These are phyloP conservation scores for Ophion ellenae DNA, from an alignment of 2,888 invertebrate species.

Conservation along the genomic window DNA sequence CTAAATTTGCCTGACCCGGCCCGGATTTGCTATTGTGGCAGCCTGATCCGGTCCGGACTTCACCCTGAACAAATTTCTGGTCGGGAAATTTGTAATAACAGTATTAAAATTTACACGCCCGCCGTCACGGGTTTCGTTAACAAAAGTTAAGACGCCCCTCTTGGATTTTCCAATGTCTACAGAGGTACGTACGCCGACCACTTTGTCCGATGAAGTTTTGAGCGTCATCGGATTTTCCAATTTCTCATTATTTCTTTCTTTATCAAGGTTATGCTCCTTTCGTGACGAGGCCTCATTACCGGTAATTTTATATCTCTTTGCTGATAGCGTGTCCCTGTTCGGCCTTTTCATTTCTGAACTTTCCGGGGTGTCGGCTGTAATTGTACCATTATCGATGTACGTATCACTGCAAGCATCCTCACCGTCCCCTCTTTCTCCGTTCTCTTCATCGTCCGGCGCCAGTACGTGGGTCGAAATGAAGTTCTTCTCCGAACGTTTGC, in stretches of 20 bases:
- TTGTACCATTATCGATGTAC: slow-evolving; percentile 11
- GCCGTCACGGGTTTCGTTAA: slow-evolving; percentile 10
- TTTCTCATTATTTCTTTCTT: slow-evolving; percentile 29
- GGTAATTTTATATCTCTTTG: slow-evolving; percentile 8
- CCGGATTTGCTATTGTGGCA: no score
- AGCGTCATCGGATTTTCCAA: slow-evolving; percentile 4
- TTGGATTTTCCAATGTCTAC: slow-evolving; percentile 23
- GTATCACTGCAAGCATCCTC: slow-evolving; percentile 12
- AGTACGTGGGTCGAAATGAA: slow-evolving; percentile 12
- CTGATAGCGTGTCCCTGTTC: slow-evolving; percentile 13
- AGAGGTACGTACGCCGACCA: slow-evolving; percentile 31
- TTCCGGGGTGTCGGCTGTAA: slow-evolving; percentile 11
- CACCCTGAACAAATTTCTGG: no score
- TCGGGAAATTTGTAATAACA: no score
- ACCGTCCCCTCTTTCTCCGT: background rate
- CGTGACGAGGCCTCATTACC: slow-evolving; percentile 16
- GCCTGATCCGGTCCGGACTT: no score
- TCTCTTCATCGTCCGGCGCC: slow-evolving; percentile 13
- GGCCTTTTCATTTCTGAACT: slow-evolving; percentile 2
- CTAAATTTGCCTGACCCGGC: no score
- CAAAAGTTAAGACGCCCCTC: slow-evolving; percentile 9
- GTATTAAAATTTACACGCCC: no score
- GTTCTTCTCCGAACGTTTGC: slow-evolving; percentile 5
- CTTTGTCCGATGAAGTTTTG: slow-evolving; percentile 28
- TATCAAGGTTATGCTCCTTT: slow-evolving; percentile 11